These are phyloP conservation scores for Erythrolamprus reginae DNA, from an alignment of 2,113 vertebrate genomes.

Conservation along the genomic window DNA sequence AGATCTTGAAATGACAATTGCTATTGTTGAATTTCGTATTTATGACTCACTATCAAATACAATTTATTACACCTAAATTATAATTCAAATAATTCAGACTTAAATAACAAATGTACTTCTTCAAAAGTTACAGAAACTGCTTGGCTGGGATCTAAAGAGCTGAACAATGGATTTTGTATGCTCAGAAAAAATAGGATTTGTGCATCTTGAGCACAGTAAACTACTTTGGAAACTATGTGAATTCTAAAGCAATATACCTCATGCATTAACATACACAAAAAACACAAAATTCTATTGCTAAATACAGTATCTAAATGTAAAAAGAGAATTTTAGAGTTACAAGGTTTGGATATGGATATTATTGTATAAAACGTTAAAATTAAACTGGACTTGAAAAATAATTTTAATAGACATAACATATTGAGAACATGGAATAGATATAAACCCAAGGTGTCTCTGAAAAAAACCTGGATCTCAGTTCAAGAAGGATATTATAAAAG, in stretches of 20 bases:
- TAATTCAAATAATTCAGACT: conserved; percentile 12
- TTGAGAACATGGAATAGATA: background rate
- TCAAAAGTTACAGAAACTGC: background rate
- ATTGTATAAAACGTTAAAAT: background rate
- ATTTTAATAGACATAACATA: background rate
- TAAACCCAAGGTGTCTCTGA: background rate
- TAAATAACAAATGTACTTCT: background rate
- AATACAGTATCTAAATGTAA: background rate
- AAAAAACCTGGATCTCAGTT: background rate
- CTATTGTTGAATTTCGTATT: background rate
- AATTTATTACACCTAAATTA: conserved; percentile 22
- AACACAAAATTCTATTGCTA: background rate
- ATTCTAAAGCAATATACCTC: background rate
- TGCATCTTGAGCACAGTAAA: background rate
- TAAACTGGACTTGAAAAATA: background rate
- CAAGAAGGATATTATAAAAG: background rate
- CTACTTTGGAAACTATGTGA: background rate
- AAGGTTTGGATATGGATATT: background rate
- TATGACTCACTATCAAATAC: background rate
- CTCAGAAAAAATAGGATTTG: background rate
- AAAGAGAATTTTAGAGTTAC: background rate
- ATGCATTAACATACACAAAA: background rate
- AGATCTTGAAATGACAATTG: background rate
- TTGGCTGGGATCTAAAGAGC: background rate
- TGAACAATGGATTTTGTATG: background rate